Base-by-base conservation (phyloP, 2,888 invertebrate genomes). In the Helleia helle region DNA sequence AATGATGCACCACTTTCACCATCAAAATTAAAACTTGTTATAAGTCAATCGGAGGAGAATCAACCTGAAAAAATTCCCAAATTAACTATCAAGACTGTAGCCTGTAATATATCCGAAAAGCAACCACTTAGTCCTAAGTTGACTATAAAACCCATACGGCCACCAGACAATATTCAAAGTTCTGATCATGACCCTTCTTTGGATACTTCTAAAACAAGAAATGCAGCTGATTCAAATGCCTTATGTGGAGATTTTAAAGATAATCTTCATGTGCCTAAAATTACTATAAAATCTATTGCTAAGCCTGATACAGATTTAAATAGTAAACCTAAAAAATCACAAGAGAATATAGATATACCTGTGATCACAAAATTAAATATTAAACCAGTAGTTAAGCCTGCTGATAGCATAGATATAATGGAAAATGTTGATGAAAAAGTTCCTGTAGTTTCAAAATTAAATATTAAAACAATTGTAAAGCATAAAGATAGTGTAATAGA, bases 391-490 rank as follows among this genome's bases (percentile, higher is more conserved):
- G 61, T 84, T 47, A 86, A 73, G 65, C 81, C 80, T 56, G 49
- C 60, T 54, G 77, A 75, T 24, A 60, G 54, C 56, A 64, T 54
- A 52, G 71, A 71, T 56, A 55, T 61, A 44, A 59, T 69, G 39
- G 68, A 71, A 45, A 59, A 55, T 56, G 52, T 62, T 49, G 75
- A 72, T 45, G 67, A 73, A 42, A 74, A 71, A 71, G 72, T 83
- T 71, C 84, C 84, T 70, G 72, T 77, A 63, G 71, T 83, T 62
- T 86, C 87, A 59, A 86, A 86, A 70, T 71, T 87, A 62, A 86
- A 85, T 61, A 86, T 87, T 48, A 87, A 86, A 70, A 86, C 86
- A 62, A 62, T 83, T 56, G 52, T 80, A 56, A 80, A 76, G 60
- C 77, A 77, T 76, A 77, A 75, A 66, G 75, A 76, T 70, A 75